Base-by-base conservation (phyloP, 2,797 vertebrate species). In the Callimico goeldii region DNA sequence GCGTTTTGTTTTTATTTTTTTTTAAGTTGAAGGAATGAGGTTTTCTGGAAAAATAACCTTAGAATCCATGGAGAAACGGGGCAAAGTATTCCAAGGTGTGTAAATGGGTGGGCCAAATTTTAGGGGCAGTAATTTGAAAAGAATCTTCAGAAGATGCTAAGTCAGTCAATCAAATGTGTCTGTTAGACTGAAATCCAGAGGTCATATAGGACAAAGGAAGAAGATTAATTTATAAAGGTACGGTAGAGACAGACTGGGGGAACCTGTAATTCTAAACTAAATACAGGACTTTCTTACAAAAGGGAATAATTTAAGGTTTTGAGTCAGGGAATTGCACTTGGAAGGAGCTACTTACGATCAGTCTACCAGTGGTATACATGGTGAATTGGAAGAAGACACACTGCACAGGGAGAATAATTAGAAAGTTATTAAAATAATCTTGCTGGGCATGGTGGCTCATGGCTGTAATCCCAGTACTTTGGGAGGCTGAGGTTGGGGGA, bases 381-480 rank as follows among this genome's bases (percentile, higher is more conserved):
- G 92, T 86, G 85, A 67, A 90, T 72, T 93, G 73, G 81, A 88
- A 50, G 5, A 92, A 96, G 73, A 80, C 58, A 79, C 6, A 79
- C 33, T 43, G 64, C 61, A 48, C 52, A 88, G 79, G n/a, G 46
- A 94, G 36, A 88, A 82, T 46, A 80, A 33, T 90, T 93, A 79
- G 41, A 88, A 96, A 36, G 76, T 39, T 88, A 72, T 76, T 52
- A 43, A 92, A 88, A 64, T 93, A 95, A 91, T 93, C 58, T 92
- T 55, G 52, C 52, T 55, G 52, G 52, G 20, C 52, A 55, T 22
- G 52, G 20, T 22, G 52, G 52, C 20, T 55, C 52, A 55, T 22
- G 20, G 20, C 52, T 55, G 52, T 55, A 22, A 55, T 55, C 52
- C 52, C 20, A 55, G 52, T 22, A 55, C 52, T 55, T 55, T 55